These are phyloP conservation scores for Ormyrus pomaceus DNA, from an alignment of 2,888 invertebrate genomes.

Conservation along the genomic window DNA sequence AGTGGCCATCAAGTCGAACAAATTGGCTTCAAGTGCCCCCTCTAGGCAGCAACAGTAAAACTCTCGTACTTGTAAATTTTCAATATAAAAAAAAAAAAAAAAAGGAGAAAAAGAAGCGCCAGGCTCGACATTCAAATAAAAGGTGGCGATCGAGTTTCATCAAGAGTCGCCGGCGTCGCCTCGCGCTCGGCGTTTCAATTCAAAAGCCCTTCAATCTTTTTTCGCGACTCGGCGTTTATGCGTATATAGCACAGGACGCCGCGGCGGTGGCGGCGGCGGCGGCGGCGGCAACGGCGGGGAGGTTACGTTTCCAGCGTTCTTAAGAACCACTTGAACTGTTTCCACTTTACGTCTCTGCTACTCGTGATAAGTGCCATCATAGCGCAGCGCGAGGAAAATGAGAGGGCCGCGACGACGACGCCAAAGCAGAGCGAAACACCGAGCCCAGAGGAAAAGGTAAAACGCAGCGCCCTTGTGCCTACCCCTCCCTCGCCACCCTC, in stretches of 20 bases:
- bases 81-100: no score
- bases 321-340: constrained; percentile 64
- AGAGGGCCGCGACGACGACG: constrained; percentile 31
- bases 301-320: constrained; percentile 43
- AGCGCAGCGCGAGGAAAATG: constrained; percentile 54
- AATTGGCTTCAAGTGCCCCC: constrained; percentile 13
- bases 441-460: background rate
- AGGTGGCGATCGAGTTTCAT: constrained; percentile 44
- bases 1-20: constrained; percentile 5
- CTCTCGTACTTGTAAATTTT: no score
- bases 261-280: background rate
- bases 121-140: constrained; percentile 8
- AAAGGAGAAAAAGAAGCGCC: background rate
- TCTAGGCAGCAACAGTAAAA: background rate
- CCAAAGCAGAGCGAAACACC: constrained; percentile 21
- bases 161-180: constrained; percentile 12
- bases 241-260: background rate
- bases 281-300: background rate
- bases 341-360: constrained; percentile 61
- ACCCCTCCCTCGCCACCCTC: no score
- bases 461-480: background rate
- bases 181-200: constrained; percentile 25
- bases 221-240: constrained; percentile 8
- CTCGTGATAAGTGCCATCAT: constrained; percentile 59
- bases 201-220: constrained; percentile 47